These are phyloP conservation scores for Panagrolaimus sp. DNA, from an alignment of 1,140 invertebrate genomes.

Conservation along the genomic window DNA sequence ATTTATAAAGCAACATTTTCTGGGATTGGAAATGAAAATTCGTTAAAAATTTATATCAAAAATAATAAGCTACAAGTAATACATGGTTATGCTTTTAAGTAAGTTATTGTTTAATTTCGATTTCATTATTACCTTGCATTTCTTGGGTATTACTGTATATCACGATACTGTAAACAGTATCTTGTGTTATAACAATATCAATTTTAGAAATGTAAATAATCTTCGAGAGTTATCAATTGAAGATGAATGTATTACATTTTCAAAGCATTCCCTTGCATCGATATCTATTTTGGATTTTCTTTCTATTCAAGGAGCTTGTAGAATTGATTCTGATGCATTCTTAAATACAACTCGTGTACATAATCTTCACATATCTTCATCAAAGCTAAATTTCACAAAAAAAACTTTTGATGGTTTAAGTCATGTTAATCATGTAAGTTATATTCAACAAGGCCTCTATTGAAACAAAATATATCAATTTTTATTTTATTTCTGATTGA, in stretches of 20 bases:
- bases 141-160: too few species aligned
- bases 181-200: too few species aligned
- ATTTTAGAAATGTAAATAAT: slow-evolving; percentile 44
- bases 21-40: slow-evolving; percentile 38
- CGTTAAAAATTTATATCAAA: slow-evolving; percentile 34
- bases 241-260: slow-evolving; percentile 38
- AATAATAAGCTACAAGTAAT: slow-evolving; percentile 40
- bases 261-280: slow-evolving; percentile 24
- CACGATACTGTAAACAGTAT: too few species aligned
- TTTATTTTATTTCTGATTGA: too few species aligned
- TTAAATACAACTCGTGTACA: slow-evolving; percentile 39
- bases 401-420: slow-evolving; percentile 35
- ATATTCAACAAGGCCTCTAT: neutral
- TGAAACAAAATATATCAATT: too few species aligned
- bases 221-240: slow-evolving; percentile 37
- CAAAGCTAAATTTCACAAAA: slow-evolving; percentile 28
- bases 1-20: slow-evolving; percentile 38
- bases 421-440: slow-evolving; percentile 47
- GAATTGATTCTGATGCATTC: slow-evolving; percentile 30
- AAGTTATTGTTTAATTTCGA: neutral
- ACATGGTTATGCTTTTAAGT: slow-evolving; percentile 38
- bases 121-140: too few species aligned
- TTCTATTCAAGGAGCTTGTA: slow-evolving; percentile 39
- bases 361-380: slow-evolving; percentile 31
- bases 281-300: slow-evolving; percentile 44